A percentile compares a stretch with the other conserved stretches of the same genome.
phyloP scores from a whole-genome alignment of 2,888 invertebrate species.

The Ernsta delagoae region DNA sequence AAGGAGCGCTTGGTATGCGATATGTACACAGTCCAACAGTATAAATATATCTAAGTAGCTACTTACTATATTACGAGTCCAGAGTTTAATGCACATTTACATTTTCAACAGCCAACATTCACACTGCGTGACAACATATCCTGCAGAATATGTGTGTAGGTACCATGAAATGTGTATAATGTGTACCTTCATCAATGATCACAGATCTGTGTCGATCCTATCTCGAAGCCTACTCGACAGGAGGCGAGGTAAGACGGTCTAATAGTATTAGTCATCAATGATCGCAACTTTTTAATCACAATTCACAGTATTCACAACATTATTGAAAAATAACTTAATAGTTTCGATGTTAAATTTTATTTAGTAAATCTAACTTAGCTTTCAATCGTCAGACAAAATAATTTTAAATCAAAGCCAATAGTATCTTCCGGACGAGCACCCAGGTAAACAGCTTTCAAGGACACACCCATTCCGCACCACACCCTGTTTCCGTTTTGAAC shows the following conservation, averaged over 20 bases:
- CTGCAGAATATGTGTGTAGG: background rate
- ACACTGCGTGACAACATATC: background rate
- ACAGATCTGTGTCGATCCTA: no score
- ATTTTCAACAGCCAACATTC: background rate
- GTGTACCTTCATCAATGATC: no score
- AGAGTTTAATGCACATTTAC: conserved; percentile 15
- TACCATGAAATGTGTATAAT: no score
- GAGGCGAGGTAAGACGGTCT: no score
- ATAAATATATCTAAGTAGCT: conserved; percentile 52
- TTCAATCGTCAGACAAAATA: background rate
- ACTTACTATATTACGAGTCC: conserved; percentile 3
- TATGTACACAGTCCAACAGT: conserved; percentile 49
- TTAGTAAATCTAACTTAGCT: no score
- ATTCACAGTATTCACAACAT: no score
- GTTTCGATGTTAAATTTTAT: no score
- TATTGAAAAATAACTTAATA: no score
- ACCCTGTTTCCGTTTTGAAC: conserved; percentile 66
- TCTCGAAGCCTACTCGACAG: no score
- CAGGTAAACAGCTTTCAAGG: conserved; percentile 67
- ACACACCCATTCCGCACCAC: conserved; percentile 75
- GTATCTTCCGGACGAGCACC: conserved; percentile 64
- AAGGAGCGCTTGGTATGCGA: conserved; percentile 64
- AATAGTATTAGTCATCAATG: no score
- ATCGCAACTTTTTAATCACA: no score
- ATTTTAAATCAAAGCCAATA: conserved; percentile 44